Percentiles rank a stretch among this genome's conserved stretches.
Conservation (phyloP, 2,113 vertebrate genomes). For the Grus americana region DNA sequence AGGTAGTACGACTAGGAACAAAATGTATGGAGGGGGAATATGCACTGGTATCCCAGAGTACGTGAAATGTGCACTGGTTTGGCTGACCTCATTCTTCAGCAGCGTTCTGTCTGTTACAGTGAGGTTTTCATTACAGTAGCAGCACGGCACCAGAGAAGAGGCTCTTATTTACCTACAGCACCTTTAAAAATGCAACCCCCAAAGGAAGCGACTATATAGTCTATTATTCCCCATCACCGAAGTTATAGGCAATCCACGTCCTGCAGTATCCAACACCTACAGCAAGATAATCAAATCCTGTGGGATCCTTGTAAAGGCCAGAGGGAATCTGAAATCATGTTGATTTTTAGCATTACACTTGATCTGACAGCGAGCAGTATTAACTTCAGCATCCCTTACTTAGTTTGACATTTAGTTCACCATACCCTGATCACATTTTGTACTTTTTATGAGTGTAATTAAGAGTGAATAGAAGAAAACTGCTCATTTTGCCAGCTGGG, state of each 20-base stretch:
- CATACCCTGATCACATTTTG: not conserved
- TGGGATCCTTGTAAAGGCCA: not conserved
- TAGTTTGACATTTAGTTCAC: not conserved
- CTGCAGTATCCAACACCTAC: not conserved
- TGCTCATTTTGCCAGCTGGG: not conserved
- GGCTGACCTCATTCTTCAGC: not conserved
- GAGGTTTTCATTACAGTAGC: not conserved
- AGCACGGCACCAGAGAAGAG: not conserved
- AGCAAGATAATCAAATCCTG: not conserved
- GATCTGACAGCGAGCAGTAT: not conserved
- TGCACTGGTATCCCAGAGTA: not conserved
- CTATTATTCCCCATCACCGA: not conserved
- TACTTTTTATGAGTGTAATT: not conserved
- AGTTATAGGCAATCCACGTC: not conserved
- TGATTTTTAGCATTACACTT: not conserved
- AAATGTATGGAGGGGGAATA: not conserved
- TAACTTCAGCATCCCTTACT: not conserved
- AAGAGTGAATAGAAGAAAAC: not conserved
- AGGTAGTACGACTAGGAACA: not conserved
- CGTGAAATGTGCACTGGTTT: accelerated
- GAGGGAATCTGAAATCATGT: not conserved
- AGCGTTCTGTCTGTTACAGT: not conserved
- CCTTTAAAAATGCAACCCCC: not conserved
- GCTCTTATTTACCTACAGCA: not conserved
- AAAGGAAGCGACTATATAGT: not conserved